phyloP scores from a whole-genome alignment of 2,113 vertebrate species.

The Cacatua alba region DNA sequence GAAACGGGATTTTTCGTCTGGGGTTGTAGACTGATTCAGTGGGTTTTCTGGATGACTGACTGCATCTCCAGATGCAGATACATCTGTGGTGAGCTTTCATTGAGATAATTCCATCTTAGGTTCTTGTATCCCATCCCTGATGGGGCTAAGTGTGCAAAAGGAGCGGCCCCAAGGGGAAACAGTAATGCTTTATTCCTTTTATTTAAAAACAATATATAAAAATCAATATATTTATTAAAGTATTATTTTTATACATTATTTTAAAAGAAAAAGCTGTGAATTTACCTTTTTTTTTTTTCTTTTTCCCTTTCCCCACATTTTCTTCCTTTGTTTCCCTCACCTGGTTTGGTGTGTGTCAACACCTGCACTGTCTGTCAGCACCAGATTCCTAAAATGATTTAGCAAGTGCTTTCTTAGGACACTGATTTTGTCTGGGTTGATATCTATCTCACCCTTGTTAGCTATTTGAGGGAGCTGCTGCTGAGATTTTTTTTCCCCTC shows the following conservation, averaged over 20 bases:
- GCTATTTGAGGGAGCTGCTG: not conserved
- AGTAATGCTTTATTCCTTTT: not conserved
- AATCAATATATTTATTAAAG: not conserved
- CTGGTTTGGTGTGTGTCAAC: not conserved
- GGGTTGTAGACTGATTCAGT: not conserved
- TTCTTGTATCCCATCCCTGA: not conserved
- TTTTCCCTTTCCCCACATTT: not conserved
- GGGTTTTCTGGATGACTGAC: not conserved
- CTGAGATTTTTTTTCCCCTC: not conserved
- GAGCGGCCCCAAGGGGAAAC: not conserved
- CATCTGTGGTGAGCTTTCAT: not conserved
- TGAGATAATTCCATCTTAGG: not conserved
- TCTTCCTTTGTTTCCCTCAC: not conserved
- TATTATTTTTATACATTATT: not conserved
- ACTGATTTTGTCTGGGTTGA: not conserved
- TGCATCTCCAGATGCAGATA: not conserved
- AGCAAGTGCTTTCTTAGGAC: not conserved
- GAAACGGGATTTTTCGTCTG: not conserved
- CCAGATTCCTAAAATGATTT: not conserved
- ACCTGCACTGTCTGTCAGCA: fast-evolving
- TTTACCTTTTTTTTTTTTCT: too few relatives aligned
- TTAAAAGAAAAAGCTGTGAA: not conserved
- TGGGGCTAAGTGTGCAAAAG: not conserved
- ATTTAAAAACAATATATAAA: not conserved
- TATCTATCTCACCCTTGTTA: not conserved